Evolutionary conservation across 2,113 vertebrate genomes (phyloP), one percentile per base, ranked within the genome.

Genomic region (Xyrauchen texanus): DNA sequence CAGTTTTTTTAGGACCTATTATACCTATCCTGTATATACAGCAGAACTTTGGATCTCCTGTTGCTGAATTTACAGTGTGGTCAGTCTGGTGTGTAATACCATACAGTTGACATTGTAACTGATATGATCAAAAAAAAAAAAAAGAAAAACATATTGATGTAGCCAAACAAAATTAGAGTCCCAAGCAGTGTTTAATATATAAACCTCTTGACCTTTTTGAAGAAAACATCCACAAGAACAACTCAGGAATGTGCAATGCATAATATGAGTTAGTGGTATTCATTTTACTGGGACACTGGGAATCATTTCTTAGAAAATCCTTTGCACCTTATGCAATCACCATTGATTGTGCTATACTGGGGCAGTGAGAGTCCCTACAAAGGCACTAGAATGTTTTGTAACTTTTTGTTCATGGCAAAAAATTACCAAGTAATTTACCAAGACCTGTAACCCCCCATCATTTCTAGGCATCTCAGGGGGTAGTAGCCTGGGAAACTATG

Each of bases 401-500:
- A 47, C 55, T 83, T 87, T 88, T 86, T 92, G 88, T 90, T 86
- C 61, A 51, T 58, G 44, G 49, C 61, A 64, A 81, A 77, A 83
- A 72, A 16, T 61, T 61, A 12, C 60, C 16, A 63, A 76, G 72
- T 15, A 75, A 75, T 75, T 58, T 82, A 87, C 81, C 79, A 68
- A 45, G 72, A 70, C 83, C 79, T 64, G 53, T 52, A 74, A 83
- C 64, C 57, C 83, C 82, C 79, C 69, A 75, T 83, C 85, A 46
- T 87, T 79, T 83, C 88, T 82, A 80, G 89, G 88, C 87, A 85
- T 93, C 90, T 92, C 82, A 86, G 84, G 87, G 71, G 0, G 83
- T 66, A 80, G 83, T 71, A 77, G 91, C 83, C 85, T 80, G 92
- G 94, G 94, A 95, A 96, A 94, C 91, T 92, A 90, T 91, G 91